phyloP scores from a whole-genome alignment of 2,888 invertebrate genomes.

The Germaria angustata region DNA sequence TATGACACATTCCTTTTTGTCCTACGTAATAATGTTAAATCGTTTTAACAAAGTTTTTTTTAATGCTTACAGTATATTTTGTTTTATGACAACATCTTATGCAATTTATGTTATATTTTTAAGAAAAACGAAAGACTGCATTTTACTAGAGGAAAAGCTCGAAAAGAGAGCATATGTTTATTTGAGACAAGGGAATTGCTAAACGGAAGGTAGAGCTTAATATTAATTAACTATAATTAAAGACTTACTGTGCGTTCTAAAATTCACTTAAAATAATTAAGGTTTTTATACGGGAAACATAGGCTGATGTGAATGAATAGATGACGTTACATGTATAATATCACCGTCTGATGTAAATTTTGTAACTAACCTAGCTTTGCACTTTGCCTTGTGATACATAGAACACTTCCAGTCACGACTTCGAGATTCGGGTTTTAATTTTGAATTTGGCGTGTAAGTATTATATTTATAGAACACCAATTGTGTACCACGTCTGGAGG shows the following conservation, averaged over 20 bases:
- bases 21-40: too few relatives aligned
- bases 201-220: too few relatives aligned
- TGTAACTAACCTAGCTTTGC: constrained; percentile 77
- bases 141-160: too few relatives aligned
- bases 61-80: too few relatives aligned
- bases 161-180: too few relatives aligned
- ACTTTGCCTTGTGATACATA: constrained; percentile 79
- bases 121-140: too few relatives aligned
- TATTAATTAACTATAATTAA: too few relatives aligned
- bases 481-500: constrained; percentile 75
- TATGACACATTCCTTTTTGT: background rate
- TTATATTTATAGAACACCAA: constrained; percentile 75
- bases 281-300: constrained; percentile 70
- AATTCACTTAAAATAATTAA: background rate
- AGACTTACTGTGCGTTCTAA: background rate
- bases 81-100: too few relatives aligned
- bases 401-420: constrained; percentile 79
- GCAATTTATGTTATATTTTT: too few relatives aligned
- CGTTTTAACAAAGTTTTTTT: too few relatives aligned
- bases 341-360: constrained; percentile 70
- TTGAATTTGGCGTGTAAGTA: constrained; percentile 79
- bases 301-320: constrained; percentile 73
- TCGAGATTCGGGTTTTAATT: constrained; percentile 74
- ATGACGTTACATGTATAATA: constrained; percentile 74
- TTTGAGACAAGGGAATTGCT: too few relatives aligned